Evolutionary conservation across 2,113 vertebrate genomes (phyloP).

Genomic region (Lepus europaeus): DNA sequence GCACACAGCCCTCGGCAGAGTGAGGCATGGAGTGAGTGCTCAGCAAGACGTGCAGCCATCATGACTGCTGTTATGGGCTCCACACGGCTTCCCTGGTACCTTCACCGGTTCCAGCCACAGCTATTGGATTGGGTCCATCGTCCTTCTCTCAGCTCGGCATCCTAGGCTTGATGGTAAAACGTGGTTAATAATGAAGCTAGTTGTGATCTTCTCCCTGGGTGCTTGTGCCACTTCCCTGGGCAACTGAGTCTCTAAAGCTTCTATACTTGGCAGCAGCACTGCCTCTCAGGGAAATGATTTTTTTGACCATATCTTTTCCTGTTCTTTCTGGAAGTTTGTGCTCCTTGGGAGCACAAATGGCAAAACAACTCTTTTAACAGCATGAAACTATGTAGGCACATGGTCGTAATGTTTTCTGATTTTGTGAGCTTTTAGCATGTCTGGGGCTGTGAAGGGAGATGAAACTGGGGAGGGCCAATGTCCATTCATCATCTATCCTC

Average conservation of each 20-base stretch:
- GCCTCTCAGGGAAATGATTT: constrained; percentile 40
- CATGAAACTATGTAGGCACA: neutral
- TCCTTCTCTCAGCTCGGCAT: neutral
- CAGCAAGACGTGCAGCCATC: neutral
- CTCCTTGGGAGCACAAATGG: neutral
- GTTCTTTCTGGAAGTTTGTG: constrained; percentile 31
- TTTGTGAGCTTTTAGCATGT: neutral
- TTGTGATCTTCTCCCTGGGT: constrained; percentile 17
- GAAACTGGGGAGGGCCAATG: neutral
- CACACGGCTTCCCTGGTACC: neutral
- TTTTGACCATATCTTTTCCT: constrained; percentile 32
- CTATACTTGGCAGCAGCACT: neutral
- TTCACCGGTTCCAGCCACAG: neutral
- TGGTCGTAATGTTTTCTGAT: neutral
- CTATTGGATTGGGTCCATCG: neutral
- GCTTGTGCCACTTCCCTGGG: neutral
- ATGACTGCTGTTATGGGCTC: neutral
- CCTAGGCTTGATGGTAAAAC: neutral
- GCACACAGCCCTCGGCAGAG: neutral
- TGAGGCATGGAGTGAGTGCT: neutral
- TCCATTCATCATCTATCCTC: neutral
- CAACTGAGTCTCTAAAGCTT: neutral
- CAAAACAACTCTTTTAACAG: neutral
- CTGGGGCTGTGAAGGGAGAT: neutral
- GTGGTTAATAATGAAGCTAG: neutral